These are phyloP conservation scores for Caenorhabditis imperialis DNA, from an alignment of 2,888 invertebrate species.

Conservation along the genomic window DNA sequence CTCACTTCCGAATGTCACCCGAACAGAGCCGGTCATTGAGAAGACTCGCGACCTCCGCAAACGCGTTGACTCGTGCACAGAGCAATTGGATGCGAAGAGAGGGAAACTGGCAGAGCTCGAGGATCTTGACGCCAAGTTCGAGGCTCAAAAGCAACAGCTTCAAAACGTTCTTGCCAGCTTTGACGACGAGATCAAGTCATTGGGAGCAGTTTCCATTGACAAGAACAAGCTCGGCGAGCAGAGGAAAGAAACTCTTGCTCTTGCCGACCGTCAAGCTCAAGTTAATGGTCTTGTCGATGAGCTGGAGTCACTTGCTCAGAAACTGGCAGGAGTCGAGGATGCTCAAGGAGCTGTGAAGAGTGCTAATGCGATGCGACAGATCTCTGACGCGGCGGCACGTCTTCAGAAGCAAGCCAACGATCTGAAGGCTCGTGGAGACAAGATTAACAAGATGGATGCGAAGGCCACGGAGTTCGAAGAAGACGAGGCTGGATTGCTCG, in stretches of 20 bases:
- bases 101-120: slow-evolving; percentile 41
- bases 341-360: slow-evolving; percentile 19
- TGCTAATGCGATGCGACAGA: slow-evolving; percentile 31
- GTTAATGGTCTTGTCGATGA: slow-evolving; percentile 48
- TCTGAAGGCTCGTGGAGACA: slow-evolving; percentile 45
- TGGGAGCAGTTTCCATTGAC: slow-evolving; percentile 55
- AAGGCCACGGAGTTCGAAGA: slow-evolving; percentile 64
- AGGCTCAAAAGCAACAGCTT: slow-evolving; percentile 31
- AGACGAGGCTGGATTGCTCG: slow-evolving; percentile 59
- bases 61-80: slow-evolving; percentile 37
- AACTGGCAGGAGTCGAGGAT: slow-evolving; percentile 25
- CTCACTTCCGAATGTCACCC: slow-evolving; percentile 59
- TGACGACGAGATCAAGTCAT: slow-evolving; percentile 50
- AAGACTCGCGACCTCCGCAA: slow-evolving; percentile 28
- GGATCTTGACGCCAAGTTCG: slow-evolving; percentile 48
- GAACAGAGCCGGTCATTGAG: slow-evolving; percentile 39
- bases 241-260: slow-evolving; percentile 30
- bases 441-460: slow-evolving; percentile 61
- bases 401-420: slow-evolving; percentile 45
- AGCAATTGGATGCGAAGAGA: slow-evolving; percentile 53
- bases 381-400: slow-evolving; percentile 36
- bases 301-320: slow-evolving; percentile 38
- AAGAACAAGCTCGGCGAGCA: slow-evolving; percentile 50
- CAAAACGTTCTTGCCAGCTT: slow-evolving; percentile 40
- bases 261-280: slow-evolving; percentile 39